Conservation (phyloP, 2,888 invertebrate genomes). For the Prionchulus punctatus region DNA sequence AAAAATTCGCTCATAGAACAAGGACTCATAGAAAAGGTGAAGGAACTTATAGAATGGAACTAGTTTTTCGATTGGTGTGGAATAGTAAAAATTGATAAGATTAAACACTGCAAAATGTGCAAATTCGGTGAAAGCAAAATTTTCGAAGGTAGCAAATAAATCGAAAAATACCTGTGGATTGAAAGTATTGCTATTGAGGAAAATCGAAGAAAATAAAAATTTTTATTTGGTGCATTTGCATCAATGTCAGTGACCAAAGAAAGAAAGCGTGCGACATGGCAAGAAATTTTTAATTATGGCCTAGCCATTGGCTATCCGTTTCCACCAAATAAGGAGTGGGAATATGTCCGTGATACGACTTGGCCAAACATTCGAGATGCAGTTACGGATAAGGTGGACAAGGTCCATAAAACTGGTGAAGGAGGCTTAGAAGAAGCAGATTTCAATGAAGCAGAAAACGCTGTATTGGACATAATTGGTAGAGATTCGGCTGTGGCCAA, state of each 20-base stretch:
- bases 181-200: background rate
- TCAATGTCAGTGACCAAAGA: background rate
- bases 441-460: background rate
- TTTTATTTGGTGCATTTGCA: background rate
- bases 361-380: too few relatives aligned
- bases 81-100: too few relatives aligned
- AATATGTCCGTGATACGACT: background rate
- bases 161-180: background rate
- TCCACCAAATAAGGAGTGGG: background rate
- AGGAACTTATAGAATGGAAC: too few relatives aligned
- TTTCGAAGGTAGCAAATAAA: too few relatives aligned
- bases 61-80: too few relatives aligned
- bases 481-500: background rate
- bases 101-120: too few relatives aligned
- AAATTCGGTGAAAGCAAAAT: too few relatives aligned
- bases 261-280: background rate
- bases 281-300: background rate
- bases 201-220: background rate
- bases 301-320: background rate
- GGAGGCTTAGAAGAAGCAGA: background rate
- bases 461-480: background rate
- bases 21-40: too few relatives aligned
- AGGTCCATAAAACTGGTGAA: background rate
- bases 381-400: background rate
- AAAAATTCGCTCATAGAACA: too few relatives aligned